Base-by-base conservation (phyloP, 2,888 invertebrate genomes). In the Drosophila koepferae region DNA sequence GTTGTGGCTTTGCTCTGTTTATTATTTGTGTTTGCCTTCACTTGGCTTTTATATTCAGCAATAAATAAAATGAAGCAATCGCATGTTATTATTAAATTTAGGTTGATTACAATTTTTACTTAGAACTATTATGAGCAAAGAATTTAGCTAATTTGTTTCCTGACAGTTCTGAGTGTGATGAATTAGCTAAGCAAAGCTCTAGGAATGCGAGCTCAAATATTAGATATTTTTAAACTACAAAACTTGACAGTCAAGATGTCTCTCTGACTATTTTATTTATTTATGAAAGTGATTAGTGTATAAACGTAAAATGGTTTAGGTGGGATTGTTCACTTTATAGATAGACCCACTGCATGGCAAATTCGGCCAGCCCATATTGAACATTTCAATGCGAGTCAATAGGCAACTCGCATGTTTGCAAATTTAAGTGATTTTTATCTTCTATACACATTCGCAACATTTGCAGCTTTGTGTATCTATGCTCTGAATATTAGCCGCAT, bases 1-100 rank as follows among this genome's bases (percentile, higher is more conserved):
- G 20, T 44, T 63, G 53, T 14, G 63, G 44, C 12, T 69, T 63
- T 62, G 51, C n/a, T 63, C 58, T 55, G 38, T 43, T 36, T 46
- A 16, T 23, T 23, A 34, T 8, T 40, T 70, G 8, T 60, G 54
- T n/a, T 62, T 18, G 49, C 40, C 40, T 23, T 28, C 28, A 60
- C 31, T 43, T 44, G 40, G 14, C 18, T 58, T 40, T 20, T 48
- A 0, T n/a, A 46, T n/a, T 18, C 8, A 34, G 23, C 31, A 51
- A 4, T 44, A 23, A 58, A 38, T 51, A 28, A 10, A 14, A 6
- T 14, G 28, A 28, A 28, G 1, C 28, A 28, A 63, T 20, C 48
- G 34, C 7, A 23, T 20, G 12, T 23, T 20, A 9, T 1, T 38
- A 36, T 49, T 5, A 28, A 43, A 36, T 8, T 49, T n/a, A 49